Evolutionary conservation across 2,113 vertebrate species (phyloP).

Genomic region (Odocoileus virginianus): DNA sequence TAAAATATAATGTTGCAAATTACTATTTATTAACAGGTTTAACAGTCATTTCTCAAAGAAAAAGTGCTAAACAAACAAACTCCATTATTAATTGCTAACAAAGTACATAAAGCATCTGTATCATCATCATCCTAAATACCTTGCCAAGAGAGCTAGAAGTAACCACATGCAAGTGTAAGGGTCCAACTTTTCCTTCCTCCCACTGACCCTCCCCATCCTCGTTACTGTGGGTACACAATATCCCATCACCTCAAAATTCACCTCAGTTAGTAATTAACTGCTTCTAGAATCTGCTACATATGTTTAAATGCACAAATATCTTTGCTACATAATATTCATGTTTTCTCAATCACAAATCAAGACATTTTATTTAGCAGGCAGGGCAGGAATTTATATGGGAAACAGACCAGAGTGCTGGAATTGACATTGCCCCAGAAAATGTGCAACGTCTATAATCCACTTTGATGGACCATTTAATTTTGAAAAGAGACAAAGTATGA

Average conservation of each 20-base stretch:
- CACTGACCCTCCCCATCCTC: too few relatives aligned
- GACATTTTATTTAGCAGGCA: neutral
- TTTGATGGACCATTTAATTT: neutral
- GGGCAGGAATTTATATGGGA: neutral
- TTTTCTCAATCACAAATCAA: neutral
- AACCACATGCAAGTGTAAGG: neutral
- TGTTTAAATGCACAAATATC: neutral
- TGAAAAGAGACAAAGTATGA: neutral
- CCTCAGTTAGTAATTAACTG: neutral
- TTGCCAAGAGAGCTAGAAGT: neutral
- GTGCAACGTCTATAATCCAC: neutral
- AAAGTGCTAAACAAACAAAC: conserved; percentile 3
- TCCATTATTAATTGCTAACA: neutral
- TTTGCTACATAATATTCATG: neutral
- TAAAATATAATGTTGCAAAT: conserved; percentile 28
- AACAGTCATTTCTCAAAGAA: neutral
- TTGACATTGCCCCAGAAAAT: neutral
- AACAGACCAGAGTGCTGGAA: neutral
- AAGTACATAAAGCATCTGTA: neutral
- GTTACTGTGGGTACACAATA: neutral
- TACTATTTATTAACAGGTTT: neutral
- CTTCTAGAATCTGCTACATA: neutral
- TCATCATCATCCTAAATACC: neutral
- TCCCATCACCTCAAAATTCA: neutral
- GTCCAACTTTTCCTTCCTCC: neutral